These are phyloP conservation scores for Anas bernieri DNA, from an alignment of 2,797 vertebrate species.

Conservation along the genomic window DNA sequence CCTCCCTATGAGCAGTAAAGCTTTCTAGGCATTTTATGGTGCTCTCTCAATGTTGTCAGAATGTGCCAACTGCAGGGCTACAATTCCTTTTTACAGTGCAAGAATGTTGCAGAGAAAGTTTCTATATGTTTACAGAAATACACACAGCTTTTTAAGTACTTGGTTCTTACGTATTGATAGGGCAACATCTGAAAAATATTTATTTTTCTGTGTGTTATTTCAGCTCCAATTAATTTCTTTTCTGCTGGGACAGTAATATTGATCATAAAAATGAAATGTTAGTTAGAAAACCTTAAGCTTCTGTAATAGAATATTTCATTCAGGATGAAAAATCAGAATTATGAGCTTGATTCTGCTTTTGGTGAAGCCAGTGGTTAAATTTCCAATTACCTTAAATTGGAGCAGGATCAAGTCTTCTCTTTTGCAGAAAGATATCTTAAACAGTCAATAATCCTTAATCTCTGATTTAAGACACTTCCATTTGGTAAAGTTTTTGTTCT, in stretches of 20 bases:
- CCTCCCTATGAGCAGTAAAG: background rate
- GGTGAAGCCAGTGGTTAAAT: constrained; percentile 32
- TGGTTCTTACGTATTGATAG: background rate
- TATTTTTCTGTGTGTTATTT: background rate
- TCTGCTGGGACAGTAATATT: constrained; percentile 15
- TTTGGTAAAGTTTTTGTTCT: constrained; percentile 48
- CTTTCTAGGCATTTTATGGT: constrained; percentile 1
- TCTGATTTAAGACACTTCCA: constrained; percentile 42
- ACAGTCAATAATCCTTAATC: constrained; percentile 61
- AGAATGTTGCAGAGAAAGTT: background rate
- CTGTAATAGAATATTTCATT: constrained; percentile 18
- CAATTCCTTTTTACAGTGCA: background rate
- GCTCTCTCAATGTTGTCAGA: background rate
- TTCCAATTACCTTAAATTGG: constrained; percentile 1
- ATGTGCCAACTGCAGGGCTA: background rate
- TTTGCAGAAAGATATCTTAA: constrained; percentile 29
- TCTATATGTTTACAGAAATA: background rate
- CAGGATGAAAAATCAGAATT: constrained; percentile 32
- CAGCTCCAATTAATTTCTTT: constrained; percentile 3
- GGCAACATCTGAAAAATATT: background rate
- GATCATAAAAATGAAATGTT: constrained; percentile 32
- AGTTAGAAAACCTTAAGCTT: background rate
- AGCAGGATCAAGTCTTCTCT: background rate
- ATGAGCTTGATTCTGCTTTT: background rate
- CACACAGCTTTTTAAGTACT: constrained; percentile 9